phyloP scores from a whole-genome alignment of 2,797 vertebrate species.

The Poeciliopsis paucimaculata region DNA sequence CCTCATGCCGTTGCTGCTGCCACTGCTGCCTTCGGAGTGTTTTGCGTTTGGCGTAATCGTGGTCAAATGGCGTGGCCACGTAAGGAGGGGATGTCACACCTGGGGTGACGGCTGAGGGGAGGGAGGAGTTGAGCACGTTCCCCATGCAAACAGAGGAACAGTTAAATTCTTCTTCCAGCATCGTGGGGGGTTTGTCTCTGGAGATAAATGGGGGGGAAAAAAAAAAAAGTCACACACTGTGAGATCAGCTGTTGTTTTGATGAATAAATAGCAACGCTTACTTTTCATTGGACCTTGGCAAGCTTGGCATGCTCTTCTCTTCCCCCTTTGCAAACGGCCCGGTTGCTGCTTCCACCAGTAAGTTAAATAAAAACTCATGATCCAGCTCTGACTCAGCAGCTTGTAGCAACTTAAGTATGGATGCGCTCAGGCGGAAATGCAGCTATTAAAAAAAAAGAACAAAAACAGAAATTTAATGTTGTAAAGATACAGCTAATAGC shows the following conservation, averaged over 20 bases:
- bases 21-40: slow-evolving; percentile 90
- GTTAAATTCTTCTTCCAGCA: slow-evolving; percentile 92
- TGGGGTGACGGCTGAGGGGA: slow-evolving; percentile 91
- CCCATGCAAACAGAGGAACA: slow-evolving; percentile 87
- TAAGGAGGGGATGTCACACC: slow-evolving; percentile 99
- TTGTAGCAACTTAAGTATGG: slow-evolving; percentile 93
- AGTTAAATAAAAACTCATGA: slow-evolving; percentile 87
- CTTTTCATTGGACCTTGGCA: slow-evolving; percentile 92
- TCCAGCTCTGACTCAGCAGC: slow-evolving; percentile 81
- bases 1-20: slow-evolving; percentile 82
- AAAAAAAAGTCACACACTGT: background rate
- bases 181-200: slow-evolving; percentile 91
- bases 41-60: slow-evolving; percentile 99
- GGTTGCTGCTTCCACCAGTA: slow-evolving; percentile 91
- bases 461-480: background rate
- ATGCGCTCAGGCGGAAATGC: slow-evolving; percentile 93
- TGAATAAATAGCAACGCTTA: slow-evolving; percentile 71
- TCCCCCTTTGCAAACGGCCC: slow-evolving; percentile 95
- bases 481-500: background rate
- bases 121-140: slow-evolving; percentile 71
- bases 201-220: slow-evolving; percentile 7
- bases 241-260: background rate
- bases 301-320: slow-evolving; percentile 92
- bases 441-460: slow-evolving; percentile 75
- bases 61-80: slow-evolving; percentile 98